A percentile compares a stretch with the other conserved stretches of the same genome.
phyloP scores from a whole-genome alignment of 2,888 invertebrate species.

The Pseudeuparius sepicola region DNA sequence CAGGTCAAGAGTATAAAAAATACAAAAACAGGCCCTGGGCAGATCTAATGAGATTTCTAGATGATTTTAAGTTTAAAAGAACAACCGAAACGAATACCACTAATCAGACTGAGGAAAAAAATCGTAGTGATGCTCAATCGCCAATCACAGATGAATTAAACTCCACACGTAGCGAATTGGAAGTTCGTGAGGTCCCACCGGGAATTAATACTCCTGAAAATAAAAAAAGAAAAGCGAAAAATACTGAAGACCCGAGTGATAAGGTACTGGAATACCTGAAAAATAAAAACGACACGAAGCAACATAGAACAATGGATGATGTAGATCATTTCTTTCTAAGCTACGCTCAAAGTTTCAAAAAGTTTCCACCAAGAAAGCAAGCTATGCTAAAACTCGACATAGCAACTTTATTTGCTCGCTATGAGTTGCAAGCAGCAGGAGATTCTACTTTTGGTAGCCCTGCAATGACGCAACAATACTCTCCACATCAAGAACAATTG shows the following conservation, averaged over 20 bases:
- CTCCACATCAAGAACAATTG: conserved; percentile 3
- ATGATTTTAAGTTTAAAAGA: conserved; percentile 10
- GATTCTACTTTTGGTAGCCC: conserved; percentile 6
- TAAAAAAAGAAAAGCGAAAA: conserved; percentile 3
- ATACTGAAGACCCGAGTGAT: conserved; percentile 1
- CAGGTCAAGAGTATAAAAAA: conserved; percentile 10
- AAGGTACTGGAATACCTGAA: conserved; percentile 2
- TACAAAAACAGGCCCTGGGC: conserved; percentile 11
- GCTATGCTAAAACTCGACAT: too few species aligned
- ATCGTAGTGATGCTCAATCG: conserved; percentile 3
- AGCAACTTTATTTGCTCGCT: too few species aligned
- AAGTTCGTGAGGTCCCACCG: conserved; percentile 4
- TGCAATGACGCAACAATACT: conserved; percentile 6
- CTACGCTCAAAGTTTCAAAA: conserved; percentile 9
- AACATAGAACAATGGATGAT: conserved; percentile 7
- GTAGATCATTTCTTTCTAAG: conserved; percentile 10
- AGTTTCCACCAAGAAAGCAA: conserved; percentile 5
- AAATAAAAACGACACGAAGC: conserved; percentile 6
- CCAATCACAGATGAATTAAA: conserved; percentile 4
- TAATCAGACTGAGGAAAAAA: conserved; percentile 9
- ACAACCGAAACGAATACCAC: conserved; percentile 9
- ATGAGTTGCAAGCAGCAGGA: too few species aligned
- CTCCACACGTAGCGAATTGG: conserved; percentile 5
- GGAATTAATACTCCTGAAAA: not conserved
- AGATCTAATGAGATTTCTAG: conserved; percentile 9